These are phyloP conservation scores for Frankliniella fusca DNA, from an alignment of 2,888 invertebrate genomes.

Conservation along the genomic window DNA sequence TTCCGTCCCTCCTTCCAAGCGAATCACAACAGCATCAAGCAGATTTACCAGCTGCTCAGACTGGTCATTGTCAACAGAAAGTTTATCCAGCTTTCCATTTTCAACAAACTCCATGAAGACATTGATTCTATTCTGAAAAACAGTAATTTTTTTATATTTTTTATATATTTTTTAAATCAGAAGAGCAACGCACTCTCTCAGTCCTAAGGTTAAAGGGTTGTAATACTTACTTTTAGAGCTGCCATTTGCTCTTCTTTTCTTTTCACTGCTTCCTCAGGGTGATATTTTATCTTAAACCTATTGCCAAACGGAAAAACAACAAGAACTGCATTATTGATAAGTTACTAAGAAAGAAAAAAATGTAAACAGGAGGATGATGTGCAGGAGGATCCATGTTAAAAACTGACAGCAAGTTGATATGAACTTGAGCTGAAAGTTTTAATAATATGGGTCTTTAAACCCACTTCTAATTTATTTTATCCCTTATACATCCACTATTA, in stretches of 20 bases:
- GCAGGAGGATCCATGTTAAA: not conserved
- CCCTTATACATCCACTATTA: not conserved
- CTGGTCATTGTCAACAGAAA: conserved; percentile 81
- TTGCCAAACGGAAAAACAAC: conserved; percentile 41
- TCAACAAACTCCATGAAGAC: conserved; percentile 83
- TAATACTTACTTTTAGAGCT: conserved; percentile 65
- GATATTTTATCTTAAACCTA: conserved; percentile 99
- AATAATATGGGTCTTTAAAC: no score
- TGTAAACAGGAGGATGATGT: not conserved
- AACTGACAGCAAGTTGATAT: not conserved
- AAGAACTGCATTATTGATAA: not conserved
- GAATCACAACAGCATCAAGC: conserved; percentile 93
- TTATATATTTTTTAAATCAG: conserved; percentile 8
- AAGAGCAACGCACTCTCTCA: no score
- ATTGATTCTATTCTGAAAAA: conserved; percentile 71
- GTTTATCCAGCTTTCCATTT: conserved; percentile 65
- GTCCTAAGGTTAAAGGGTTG: conserved; percentile 6
- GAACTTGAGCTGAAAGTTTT: not conserved
- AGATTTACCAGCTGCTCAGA: conserved; percentile 76
- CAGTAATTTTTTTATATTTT: conserved; percentile 27
- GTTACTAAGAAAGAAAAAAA: not conserved
- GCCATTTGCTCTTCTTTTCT: conserved; percentile 79
- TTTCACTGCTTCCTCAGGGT: conserved; percentile 92
- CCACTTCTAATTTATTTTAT: not conserved
- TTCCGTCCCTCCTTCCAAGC: conserved; percentile 87